Percentiles rank a stretch among this genome's conserved stretches.
Evolutionary conservation across 2,888 invertebrate species (phyloP).

Genomic region (Serrognathus titanus): DNA sequence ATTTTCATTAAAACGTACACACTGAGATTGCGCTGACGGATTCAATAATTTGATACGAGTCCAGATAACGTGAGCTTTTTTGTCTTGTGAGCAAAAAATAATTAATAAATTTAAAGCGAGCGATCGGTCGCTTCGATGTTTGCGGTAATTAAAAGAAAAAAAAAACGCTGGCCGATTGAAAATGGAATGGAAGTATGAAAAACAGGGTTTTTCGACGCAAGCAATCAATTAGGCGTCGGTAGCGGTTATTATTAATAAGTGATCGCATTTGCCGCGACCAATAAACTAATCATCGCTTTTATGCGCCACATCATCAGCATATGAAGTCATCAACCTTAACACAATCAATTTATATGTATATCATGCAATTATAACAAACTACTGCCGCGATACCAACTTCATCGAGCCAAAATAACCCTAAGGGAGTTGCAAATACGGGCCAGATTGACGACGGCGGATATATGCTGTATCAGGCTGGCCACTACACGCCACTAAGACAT

Average conservation of each 20-base stretch:
- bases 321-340: slow-evolving; percentile 49
- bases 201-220: neutral
- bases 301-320: slow-evolving; percentile 30
- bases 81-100: too few species aligned
- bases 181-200: neutral
- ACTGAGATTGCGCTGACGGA: too few species aligned
- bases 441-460: slow-evolving; percentile 24
- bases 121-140: neutral
- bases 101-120: too few species aligned
- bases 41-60: too few species aligned
- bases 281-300: slow-evolving; percentile 39
- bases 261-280: slow-evolving; percentile 20
- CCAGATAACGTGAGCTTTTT: too few species aligned
- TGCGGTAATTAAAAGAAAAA: neutral
- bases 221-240: slow-evolving; percentile 4
- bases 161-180: neutral
- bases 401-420: slow-evolving; percentile 36
- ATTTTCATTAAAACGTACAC: too few species aligned
- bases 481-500: slow-evolving; percentile 49
- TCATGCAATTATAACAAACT: slow-evolving; percentile 44
- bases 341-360: slow-evolving; percentile 52
- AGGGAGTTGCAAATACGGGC: slow-evolving; percentile 30
- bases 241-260: slow-evolving; percentile 5
- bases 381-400: slow-evolving; percentile 28
- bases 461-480: slow-evolving; percentile 41